These are phyloP conservation scores for Sialis fuliginosa DNA, from an alignment of 2,888 invertebrate species.

Conservation along the genomic window DNA sequence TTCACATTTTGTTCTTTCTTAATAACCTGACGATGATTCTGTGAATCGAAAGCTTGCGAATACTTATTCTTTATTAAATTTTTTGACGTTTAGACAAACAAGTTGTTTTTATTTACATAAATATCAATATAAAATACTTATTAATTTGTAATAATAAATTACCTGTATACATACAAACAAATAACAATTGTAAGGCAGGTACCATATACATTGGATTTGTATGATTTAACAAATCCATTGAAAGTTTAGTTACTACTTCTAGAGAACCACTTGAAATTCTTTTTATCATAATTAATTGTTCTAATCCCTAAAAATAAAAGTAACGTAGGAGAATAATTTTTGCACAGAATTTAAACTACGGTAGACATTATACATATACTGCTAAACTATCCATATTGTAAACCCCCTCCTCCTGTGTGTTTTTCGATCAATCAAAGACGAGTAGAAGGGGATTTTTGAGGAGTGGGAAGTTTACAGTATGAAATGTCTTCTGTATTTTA, in stretches of 20 bases:
- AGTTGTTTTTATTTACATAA: too few species aligned
- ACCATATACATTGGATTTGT: constrained; percentile 50
- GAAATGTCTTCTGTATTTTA: constrained; percentile 13
- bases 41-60: too few species aligned
- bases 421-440: constrained; percentile 21
- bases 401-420: too few species aligned
- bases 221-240: constrained; percentile 47
- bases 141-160: constrained; percentile 14
- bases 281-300: constrained; percentile 43
- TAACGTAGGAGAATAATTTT: constrained; percentile 1
- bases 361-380: constrained; percentile 11
- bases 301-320: constrained; percentile 36
- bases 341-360: constrained; percentile 5
- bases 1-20: too few species aligned
- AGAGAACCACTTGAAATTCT: constrained; percentile 34
- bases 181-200: constrained; percentile 52
- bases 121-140: neutral
- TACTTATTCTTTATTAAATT: too few species aligned
- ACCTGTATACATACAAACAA: constrained; percentile 65
- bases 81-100: too few species aligned
- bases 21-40: too few species aligned
- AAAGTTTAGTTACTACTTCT: constrained; percentile 46
- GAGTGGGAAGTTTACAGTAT: constrained; percentile 4
- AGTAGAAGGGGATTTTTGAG: too few species aligned
- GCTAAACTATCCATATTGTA: too few species aligned